phyloP scores from a whole-genome alignment of 2,113 vertebrate genomes.

The Ciconia maguari region DNA sequence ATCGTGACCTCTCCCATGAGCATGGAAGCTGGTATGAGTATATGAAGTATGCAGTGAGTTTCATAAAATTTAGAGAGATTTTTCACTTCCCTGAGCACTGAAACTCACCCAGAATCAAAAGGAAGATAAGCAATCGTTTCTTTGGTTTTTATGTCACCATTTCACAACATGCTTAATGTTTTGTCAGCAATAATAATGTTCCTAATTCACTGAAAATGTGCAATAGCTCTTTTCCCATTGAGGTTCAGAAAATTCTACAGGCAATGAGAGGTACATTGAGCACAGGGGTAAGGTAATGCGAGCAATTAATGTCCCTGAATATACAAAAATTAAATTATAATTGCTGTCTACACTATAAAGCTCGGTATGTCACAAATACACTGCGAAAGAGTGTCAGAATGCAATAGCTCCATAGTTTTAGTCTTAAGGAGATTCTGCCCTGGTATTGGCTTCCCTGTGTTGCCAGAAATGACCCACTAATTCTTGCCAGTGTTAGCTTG shows the following conservation, averaged over 20 bases:
- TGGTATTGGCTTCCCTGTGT: background rate
- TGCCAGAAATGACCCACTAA: background rate
- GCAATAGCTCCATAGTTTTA: background rate
- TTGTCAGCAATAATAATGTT: slow-evolving; percentile 19
- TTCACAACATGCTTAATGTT: background rate
- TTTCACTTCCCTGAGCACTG: background rate
- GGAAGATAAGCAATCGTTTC: background rate
- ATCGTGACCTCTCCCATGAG: background rate
- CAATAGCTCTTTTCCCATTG: slow-evolving; percentile 8
- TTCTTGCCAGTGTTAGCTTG: background rate
- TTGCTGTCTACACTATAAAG: background rate
- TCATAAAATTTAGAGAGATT: background rate
- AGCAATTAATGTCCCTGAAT: slow-evolving; percentile 13
- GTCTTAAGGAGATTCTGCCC: background rate
- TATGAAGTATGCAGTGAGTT: background rate
- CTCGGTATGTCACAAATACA: background rate
- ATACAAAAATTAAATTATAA: background rate
- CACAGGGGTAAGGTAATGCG: background rate
- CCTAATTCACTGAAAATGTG: slow-evolving; percentile 25
- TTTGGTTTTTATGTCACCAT: background rate
- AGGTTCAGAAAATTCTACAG: slow-evolving; percentile 34
- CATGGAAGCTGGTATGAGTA: background rate
- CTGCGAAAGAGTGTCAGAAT: background rate
- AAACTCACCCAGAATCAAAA: background rate
- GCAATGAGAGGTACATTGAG: background rate